A percentile compares a stretch with the other conserved stretches of the same genome.
Conservation (phyloP, 2,113 vertebrate genomes). For the Dinomys branickii region DNA sequence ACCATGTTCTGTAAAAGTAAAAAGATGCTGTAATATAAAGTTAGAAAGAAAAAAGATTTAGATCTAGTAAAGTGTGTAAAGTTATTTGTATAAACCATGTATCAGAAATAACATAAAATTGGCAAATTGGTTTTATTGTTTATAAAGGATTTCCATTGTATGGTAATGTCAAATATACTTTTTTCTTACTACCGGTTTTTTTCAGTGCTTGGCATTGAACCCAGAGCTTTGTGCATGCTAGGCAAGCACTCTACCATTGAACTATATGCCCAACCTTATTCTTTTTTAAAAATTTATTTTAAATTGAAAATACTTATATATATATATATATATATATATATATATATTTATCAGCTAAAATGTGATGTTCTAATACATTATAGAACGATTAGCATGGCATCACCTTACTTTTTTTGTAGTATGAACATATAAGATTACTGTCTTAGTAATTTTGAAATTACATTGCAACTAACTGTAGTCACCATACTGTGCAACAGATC, state of each 20-base stretch:
- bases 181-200: neutral
- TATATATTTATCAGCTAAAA: neutral
- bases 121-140: conserved; percentile 32
- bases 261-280: neutral
- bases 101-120: conserved; percentile 41
- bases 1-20: conserved; percentile 81
- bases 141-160: conserved; percentile 37
- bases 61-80: conserved; percentile 51
- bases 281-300: neutral
- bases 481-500: neutral
- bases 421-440: neutral
- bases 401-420: neutral
- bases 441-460: neutral
- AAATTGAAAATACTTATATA: neutral
- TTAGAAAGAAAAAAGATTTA: conserved; percentile 59
- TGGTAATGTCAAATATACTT: conserved; percentile 17
- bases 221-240: neutral
- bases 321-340: neutral
- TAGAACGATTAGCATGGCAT: neutral
- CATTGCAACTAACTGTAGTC: neutral
- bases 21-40: conserved; percentile 69
- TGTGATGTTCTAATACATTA: neutral
- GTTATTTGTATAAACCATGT: conserved; percentile 52
- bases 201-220: neutral
- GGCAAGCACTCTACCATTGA: neutral